Evolutionary conservation across 2,113 vertebrate genomes (phyloP), one percentile per base, ranked within the genome.

Genomic region (Stigmatopora nigra): DNA sequence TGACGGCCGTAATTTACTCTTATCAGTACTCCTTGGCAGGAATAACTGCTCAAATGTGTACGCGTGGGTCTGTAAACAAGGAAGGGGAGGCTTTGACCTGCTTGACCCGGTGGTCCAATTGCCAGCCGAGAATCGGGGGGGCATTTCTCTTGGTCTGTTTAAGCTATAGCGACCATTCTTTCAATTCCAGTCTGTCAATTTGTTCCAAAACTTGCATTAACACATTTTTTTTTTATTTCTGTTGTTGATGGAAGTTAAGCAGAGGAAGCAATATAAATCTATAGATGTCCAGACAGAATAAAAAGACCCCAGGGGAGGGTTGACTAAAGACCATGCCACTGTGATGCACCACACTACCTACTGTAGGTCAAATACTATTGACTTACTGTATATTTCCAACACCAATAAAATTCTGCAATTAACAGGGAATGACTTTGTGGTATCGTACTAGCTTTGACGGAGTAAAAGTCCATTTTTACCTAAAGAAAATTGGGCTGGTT

Each of bases 81-180:
- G 4, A 56, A 80, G 75, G 67, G 82, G 78, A 61, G 72, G 68
- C 52, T 71, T 55, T 87, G 81, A 87, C 84, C 79, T 78, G 48
- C 9, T 1, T 70, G 83, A 86, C 83, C 83, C 59, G 3, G 61
- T 52, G 5, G 60, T 55, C 47, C 49, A 52, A 78, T 70, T 48
- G 45, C 67, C 70, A 79, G 76, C 70, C 19, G 65, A 76, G 58
- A 72, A 53, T 55, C 31, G 69, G 59, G 68, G 68, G 71, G 74
- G 76, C 72, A 72, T 75, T 80, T 92, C 90, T 91, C 91, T 93
- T 92, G 92, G 92, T 94, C 92, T 92, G 91, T 90, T 90, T 90
- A 62, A 31, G 65, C 45, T 63, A 15, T 45, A 69, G 67, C 88
- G 92, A 31, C 89, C 56, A 57, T 76, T 65, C 59, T 72, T 51